Base-by-base conservation (phyloP, 2,888 invertebrate species). In the Drosophila rubida region DNA sequence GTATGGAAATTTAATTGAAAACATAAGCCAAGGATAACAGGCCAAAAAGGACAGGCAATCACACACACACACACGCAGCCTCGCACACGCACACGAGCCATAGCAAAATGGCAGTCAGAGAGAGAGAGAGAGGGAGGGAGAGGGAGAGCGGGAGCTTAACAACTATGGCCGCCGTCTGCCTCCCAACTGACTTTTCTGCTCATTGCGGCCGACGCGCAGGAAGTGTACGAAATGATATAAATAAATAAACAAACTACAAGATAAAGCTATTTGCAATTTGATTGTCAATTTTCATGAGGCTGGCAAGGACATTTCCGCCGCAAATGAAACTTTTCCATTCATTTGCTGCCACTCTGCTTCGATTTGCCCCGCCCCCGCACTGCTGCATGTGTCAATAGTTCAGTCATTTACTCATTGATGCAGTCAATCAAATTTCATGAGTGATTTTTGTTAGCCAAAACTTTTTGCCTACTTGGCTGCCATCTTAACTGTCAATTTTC, bases 1-100 rank as follows among this genome's bases (percentile, higher is more conserved):
- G 87, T 89, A 89, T 90, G 89, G 88, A 90, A 88, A 87, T 89
- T 90, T 89, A 89, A 90, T 89, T 90, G 90, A 90, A 89, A 90
- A 89, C 82, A 89, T 89, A 89, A 90, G 86, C 89, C 89, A 90
- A 90, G 84, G 85, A 87, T 87, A 84, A 84, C 88, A 86, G 86
- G 66, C 84, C 80, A 69, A 85, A 78, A 78, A 78, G 80, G 86
- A 82, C 80, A 87, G 73, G 77, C 66, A 71, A 63, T 63, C 58
- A 57, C 65, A 72, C 62, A 65, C 48, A 54, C 71, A 72, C 66
- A 67, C 67, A 62, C 63, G 45, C 50, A 49, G 44, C 37, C 55
- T 45, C 39, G 25, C 72, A 66, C 62, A 66, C 41, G 32, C n/a
- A 66, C 63, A 78, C 49, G 61, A 55, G 39, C 35, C 50, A 62